Evolutionary conservation across 2,113 vertebrate species (phyloP).

Genomic region (Orycteropus afer): DNA sequence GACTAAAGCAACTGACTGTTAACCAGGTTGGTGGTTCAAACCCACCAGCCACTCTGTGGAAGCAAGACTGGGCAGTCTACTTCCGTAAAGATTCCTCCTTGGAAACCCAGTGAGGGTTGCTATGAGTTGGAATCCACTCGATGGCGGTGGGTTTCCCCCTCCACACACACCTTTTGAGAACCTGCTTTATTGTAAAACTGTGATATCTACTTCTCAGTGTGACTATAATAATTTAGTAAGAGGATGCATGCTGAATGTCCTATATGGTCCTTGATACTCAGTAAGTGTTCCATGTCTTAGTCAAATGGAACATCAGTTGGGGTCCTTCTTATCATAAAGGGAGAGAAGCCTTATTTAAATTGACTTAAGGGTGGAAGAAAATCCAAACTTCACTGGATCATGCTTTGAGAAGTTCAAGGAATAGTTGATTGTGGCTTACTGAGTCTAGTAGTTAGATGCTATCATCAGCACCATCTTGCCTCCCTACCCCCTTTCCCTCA

Average conservation of each 20-base stretch:
- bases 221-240: not conserved
- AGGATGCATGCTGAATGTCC: not conserved
- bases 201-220: not conserved
- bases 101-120: too few relatives aligned
- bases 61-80: too few relatives aligned
- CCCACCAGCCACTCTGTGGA: too few relatives aligned
- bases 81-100: too few relatives aligned
- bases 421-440: not conserved
- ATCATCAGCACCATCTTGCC: not conserved
- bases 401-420: constrained; percentile 3
- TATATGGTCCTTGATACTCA: not conserved
- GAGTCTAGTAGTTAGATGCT: not conserved
- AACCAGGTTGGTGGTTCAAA: too few relatives aligned
- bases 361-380: not conserved
- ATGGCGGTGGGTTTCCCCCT: too few relatives aligned
- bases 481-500: not conserved
- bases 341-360: constrained; percentile 8
- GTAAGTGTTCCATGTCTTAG: constrained; percentile 26
- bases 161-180: too few relatives aligned
- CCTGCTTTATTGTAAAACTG: not conserved
- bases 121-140: too few relatives aligned
- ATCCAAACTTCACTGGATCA: not conserved
- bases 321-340: not conserved
- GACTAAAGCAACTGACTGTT: too few relatives aligned
- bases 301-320: not conserved